Evolutionary conservation across 2,888 invertebrate species (phyloP).

Genomic region (Ophraella communa): DNA sequence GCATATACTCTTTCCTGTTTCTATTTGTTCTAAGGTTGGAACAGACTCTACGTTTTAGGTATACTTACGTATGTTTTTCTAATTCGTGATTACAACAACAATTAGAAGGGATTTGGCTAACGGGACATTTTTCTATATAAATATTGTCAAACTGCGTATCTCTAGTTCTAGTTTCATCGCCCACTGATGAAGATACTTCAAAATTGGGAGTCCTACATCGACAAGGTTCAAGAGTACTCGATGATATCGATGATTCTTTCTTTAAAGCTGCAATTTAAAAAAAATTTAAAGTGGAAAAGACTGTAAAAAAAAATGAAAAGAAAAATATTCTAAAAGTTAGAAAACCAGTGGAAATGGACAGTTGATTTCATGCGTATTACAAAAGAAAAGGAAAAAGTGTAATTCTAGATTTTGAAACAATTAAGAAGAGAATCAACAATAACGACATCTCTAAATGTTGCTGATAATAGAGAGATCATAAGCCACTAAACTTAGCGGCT

Average conservation of each 20-base stretch:
- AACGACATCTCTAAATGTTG: not conserved
- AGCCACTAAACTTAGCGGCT: too few species aligned
- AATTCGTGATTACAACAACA: slow-evolving; percentile 42
- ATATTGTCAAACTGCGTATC: slow-evolving; percentile 34
- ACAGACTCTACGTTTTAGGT: too few species aligned
- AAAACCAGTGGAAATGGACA: too few species aligned
- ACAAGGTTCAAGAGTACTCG: slow-evolving; percentile 38
- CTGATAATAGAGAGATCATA: too few species aligned
- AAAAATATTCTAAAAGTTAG: not conserved
- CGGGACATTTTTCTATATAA: slow-evolving; percentile 33
- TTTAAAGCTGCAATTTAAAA: slow-evolving; percentile 53
- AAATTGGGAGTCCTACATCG: slow-evolving; percentile 30
- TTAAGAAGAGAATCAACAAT: not conserved
- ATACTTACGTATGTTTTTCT: slow-evolving; percentile 40
- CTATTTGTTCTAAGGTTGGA: too few species aligned
- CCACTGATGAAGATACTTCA: slow-evolving; percentile 35
- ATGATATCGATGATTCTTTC: slow-evolving; percentile 47
- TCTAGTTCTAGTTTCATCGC: slow-evolving; percentile 37
- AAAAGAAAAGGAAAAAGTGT: too few species aligned
- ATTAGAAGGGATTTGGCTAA: slow-evolving; percentile 27
- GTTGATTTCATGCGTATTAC: too few species aligned
- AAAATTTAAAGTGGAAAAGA: not conserved
- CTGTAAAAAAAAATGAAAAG: not conserved
- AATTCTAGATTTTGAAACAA: too few species aligned
- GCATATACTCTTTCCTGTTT: too few species aligned